Conservation (phyloP, 1,140 invertebrate species). For the Panagrolaimus sp. region DNA sequence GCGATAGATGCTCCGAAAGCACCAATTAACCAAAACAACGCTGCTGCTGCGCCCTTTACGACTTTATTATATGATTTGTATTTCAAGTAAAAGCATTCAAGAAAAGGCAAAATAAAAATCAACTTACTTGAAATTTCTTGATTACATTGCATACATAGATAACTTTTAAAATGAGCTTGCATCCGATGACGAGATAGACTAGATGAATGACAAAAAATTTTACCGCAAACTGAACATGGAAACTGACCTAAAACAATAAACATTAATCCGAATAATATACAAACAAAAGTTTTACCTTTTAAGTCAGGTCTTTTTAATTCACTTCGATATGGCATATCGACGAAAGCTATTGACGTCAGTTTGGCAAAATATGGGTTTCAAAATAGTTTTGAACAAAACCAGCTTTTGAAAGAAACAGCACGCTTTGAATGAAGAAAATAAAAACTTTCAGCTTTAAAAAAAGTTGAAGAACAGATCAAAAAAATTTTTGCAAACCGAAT, state of each 20-base stretch:
- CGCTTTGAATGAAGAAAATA: too few relatives aligned
- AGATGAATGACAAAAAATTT: slow-evolving; percentile 59
- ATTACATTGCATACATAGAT: slow-evolving; percentile 57
- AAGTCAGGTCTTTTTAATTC: slow-evolving; percentile 55
- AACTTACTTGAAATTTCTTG: slow-evolving; percentile 59
- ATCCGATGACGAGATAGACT: slow-evolving; percentile 57
- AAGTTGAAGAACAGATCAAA: too few relatives aligned
- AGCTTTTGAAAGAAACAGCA: too few relatives aligned
- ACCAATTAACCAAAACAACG: neutral
- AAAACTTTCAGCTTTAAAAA: too few relatives aligned
- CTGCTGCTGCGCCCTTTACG: neutral
- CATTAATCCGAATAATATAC: slow-evolving; percentile 15
- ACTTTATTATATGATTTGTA: neutral
- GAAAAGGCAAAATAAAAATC: neutral
- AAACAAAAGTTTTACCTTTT: slow-evolving; percentile 47
- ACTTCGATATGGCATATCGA: slow-evolving; percentile 38
- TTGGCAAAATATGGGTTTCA: neutral
- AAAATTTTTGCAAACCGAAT: too few relatives aligned
- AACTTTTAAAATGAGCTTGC: slow-evolving; percentile 59
- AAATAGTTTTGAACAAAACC: neutral
- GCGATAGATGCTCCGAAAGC: neutral
- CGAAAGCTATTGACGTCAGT: slow-evolving; percentile 10
- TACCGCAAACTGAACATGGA: slow-evolving; percentile 56
- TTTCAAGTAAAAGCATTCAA: neutral
- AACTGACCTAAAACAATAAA: slow-evolving; percentile 48